Conservation (phyloP, 2,888 invertebrate species). For the Aporophyla lueneburgensis region DNA sequence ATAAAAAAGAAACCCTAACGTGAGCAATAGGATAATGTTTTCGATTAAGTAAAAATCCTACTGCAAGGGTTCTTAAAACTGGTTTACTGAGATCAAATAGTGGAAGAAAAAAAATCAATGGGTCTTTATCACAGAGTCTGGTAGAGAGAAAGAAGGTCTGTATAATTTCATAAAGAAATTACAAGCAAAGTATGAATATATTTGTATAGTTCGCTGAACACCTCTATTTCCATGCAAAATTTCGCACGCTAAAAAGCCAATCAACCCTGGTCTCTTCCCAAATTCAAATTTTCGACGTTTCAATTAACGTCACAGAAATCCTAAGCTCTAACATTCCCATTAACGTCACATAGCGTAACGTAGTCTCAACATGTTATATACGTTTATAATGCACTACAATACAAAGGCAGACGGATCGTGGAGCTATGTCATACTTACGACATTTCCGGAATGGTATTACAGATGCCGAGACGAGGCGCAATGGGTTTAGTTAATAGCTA, state of each 20-base stretch:
- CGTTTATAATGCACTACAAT: slow-evolving; percentile 52
- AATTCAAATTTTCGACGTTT: background rate
- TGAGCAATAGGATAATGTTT: background rate
- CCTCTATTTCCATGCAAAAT: too few species aligned
- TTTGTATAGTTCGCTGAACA: too few species aligned
- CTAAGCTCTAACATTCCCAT: background rate
- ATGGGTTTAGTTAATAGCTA: slow-evolving; percentile 31
- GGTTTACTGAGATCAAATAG: background rate
- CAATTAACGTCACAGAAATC: slow-evolving; percentile 10
- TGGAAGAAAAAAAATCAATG: background rate
- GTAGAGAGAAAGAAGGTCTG: too few species aligned
- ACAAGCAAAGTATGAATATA: too few species aligned
- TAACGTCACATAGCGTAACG: slow-evolving; percentile 19
- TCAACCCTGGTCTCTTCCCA: background rate
- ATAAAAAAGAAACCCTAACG: background rate
- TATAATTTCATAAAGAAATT: background rate
- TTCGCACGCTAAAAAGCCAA: too few species aligned
- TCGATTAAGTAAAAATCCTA: background rate
- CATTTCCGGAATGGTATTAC: slow-evolving; percentile 70
- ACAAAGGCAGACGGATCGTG: slow-evolving; percentile 60
- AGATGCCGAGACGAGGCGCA: slow-evolving; percentile 60
- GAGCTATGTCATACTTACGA: slow-evolving; percentile 64
- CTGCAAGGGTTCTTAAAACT: background rate
- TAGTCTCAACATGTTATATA: slow-evolving; percentile 27
- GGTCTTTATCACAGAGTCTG: too few species aligned